A percentile compares a stretch with the other conserved stretches of the same genome.
These are phyloP conservation scores for Sylvicola cinctus DNA, from an alignment of 2,888 invertebrate genomes.

Conservation along the genomic window DNA sequence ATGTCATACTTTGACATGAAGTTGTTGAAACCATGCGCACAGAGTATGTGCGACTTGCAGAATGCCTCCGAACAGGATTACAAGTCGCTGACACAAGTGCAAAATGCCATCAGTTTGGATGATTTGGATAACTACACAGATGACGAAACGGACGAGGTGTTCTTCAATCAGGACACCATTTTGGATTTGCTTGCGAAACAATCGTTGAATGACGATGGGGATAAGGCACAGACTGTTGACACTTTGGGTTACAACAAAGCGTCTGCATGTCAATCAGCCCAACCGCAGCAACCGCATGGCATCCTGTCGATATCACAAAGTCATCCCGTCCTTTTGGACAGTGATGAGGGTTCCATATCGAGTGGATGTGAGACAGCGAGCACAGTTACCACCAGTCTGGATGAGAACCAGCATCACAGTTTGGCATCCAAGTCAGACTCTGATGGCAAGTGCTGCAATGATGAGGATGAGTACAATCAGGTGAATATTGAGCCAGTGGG, in stretches of 20 bases:
- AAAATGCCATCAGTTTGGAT: constrained; percentile 9
- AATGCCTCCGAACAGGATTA: constrained; percentile 4
- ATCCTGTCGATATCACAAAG: constrained; percentile 4
- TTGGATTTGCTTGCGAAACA: constrained; percentile 4
- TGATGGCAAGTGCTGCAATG: neutral
- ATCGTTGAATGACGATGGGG: constrained; percentile 1
- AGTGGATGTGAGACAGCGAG: constrained; percentile 66
- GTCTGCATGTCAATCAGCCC: neutral
- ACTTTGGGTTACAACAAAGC: neutral
- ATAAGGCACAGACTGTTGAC: neutral
- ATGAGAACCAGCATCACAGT: constrained; percentile 10
- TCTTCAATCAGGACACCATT: constrained; percentile 15
- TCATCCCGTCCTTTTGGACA: constrained; percentile 37
- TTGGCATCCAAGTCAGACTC: neutral
- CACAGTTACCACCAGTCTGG: constrained; percentile 37
- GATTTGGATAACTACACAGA: constrained; percentile 8
- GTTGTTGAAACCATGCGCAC: constrained; percentile 14
- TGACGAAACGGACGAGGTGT: constrained; percentile 9
- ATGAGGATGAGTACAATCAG: neutral
- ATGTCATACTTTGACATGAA: constrained; percentile 25
- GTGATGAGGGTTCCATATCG: constrained; percentile 56
- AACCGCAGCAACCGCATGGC: too few species aligned
- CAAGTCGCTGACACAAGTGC: neutral
- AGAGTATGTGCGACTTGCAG: constrained; percentile 18
- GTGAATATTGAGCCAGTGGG: too few species aligned